Evolutionary conservation across 1,140 invertebrate genomes (phyloP).

Genomic region (Mactra quadrangularis): DNA sequence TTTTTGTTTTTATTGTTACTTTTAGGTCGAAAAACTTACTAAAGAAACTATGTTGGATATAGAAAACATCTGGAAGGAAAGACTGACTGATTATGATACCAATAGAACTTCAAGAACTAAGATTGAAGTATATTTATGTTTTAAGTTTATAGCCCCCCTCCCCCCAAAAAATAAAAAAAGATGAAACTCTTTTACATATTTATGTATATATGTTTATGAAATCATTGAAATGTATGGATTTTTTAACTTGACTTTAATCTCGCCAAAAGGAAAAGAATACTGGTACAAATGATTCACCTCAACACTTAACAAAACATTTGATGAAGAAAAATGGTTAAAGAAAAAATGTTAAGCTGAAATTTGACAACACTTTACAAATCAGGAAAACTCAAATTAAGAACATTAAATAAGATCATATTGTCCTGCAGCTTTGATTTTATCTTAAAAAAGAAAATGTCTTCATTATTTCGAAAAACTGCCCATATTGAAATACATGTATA

Average conservation of each 20-base stretch:
- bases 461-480: no score
- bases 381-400: no score
- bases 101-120: neutral
- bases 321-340: no score
- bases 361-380: no score
- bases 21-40: neutral
- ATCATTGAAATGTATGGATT: neutral
- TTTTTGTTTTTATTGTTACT: neutral
- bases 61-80: conserved; percentile 22
- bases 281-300: neutral
- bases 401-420: no score
- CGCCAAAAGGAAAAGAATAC: neutral
- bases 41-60: conserved; percentile 16
- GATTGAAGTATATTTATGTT: conserved; percentile 1
- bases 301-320: no score
- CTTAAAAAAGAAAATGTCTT: no score
- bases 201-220: neutral
- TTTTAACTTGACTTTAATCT: neutral
- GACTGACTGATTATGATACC: conserved; percentile 9
- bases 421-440: no score
- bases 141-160: no score
- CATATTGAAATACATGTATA: no score
- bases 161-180: no score
- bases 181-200: neutral
- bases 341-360: no score